Evolutionary conservation across 2,888 invertebrate species (phyloP), one percentile per base, ranked within the genome.

Genomic region (Mythimna lalbum): DNA sequence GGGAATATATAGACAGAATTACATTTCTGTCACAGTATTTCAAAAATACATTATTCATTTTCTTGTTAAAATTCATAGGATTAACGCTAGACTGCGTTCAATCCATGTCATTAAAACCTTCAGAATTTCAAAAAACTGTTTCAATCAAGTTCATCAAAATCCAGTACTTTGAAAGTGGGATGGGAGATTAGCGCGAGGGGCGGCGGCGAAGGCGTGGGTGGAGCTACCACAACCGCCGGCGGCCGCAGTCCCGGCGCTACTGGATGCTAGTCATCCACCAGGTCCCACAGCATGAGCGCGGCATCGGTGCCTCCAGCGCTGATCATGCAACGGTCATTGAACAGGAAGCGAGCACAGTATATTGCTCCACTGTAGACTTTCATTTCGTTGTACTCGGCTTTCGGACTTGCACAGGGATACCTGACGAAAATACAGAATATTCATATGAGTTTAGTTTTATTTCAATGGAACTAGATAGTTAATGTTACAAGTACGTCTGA

Each of bases 221-320:
- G 94, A 62, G 93, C 94, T 73, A 94, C 83, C 81, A 93, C 86
- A 60, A 95, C 92, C 81, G 92, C 92, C 47, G 95, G 94, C 70
- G 93, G 91, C 59, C 81, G 90, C 76, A 77, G 89, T 87, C 90
- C 92, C 90, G 73, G 90, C 92, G 91, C 92, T 78, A 85, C 89
- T 82, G 83, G 88, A 82, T 90, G 97, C 96, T 97, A 98, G 96
- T 98, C 98, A 88, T 98, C 98, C 87, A 98, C 97, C 78, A 98
- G 95, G 93, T 98, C 98, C 98, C 99, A 99, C 80, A 99, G 97
- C 98, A 99, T 98, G 52, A 99, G 96, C 10, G 98, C 98, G 36
- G 98, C 98, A 90, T 99, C 99, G 80, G 97, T 97, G 47, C 99
- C 99, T 4, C 99, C 99, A 14, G 98, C 97, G 23, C 98, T 98